Conservation (phyloP, 2,113 vertebrate species). For the Scomber japonicus region DNA sequence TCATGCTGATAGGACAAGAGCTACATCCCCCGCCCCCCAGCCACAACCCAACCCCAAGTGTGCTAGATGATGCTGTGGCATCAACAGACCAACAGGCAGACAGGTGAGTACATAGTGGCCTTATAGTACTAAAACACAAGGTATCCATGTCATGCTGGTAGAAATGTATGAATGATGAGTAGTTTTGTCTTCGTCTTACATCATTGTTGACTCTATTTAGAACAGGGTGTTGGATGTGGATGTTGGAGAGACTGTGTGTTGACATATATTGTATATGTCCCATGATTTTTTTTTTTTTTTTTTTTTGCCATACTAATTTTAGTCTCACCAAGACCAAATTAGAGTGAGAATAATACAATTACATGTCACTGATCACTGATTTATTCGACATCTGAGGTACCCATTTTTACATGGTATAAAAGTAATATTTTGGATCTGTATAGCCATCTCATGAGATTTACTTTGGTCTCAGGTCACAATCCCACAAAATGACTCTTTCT, state of each 20-base stretch:
- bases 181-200: conserved; percentile 83
- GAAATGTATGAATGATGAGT: conserved; percentile 19
- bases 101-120: conserved; percentile 27
- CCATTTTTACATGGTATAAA: not conserved
- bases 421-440: not conserved
- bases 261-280: not conserved
- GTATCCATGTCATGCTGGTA: not conserved
- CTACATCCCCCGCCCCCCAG: conserved; percentile 57
- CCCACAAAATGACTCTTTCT: not conserved
- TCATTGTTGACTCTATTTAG: not conserved
- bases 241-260: not conserved
- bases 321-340: not conserved
- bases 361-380: not conserved
- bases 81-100: conserved; percentile 53
- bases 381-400: not conserved
- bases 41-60: conserved; percentile 17
- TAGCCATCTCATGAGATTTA: not conserved
- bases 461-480: not conserved
- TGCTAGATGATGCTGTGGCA: conserved; percentile 49
- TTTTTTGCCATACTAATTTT: conserved; percentile 1
- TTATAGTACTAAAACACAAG: not conserved
- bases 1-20: conserved; percentile 53
- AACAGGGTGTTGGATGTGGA: not conserved
- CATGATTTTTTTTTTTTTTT: not conserved
- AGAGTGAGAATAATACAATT: not conserved